Base-by-base conservation (phyloP, 2,888 invertebrate species). In the Willowsia nigromaculata region DNA sequence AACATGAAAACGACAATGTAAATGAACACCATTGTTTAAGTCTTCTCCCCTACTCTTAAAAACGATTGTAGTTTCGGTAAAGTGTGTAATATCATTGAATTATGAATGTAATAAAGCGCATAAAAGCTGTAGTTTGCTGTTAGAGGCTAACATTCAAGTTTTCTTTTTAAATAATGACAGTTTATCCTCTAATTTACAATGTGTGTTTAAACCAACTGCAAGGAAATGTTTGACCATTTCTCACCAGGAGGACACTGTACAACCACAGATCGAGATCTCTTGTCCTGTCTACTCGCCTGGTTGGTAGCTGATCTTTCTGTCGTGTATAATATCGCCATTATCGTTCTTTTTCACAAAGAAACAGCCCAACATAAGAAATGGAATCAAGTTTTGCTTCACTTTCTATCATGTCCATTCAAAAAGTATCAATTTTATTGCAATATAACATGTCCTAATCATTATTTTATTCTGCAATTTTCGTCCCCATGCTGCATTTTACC, bases 371-470 rank as follows among this genome's bases (percentile, higher is more conserved):
- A 47, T 43, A 25, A 43, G 5, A 25, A 43, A 74, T n/a, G 43
- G 68, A 84, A 85, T 76, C 86, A 80, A 86, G 53, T 86, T 76
- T 80, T 86, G 68, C 68, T 80, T 86, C 86, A 86, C 86, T 86
- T 86, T 86, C 86, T 86, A 80, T 53, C 65, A 27, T 80, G 59
- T 80, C 65, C 25, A 74, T 30, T 53, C 50, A 56, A 33, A 85
- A 62, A 85, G 78, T 37, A 76, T 86, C 86, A 80, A 85, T 86
- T 86, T 86, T 86, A 86, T 86, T 53, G 78, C 86, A 86, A 86
- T 85, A 68, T 74, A 78, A 76, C 74, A 85, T 78, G 85, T 85
- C 33, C 85, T 85, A 15, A 37, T 68, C 80, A 68, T 80, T 53
- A 50, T 68, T 78, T 85, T 37, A 50, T 53, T 78, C 78, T 78